Percentiles rank a stretch among this genome's conserved stretches.
phyloP scores from a whole-genome alignment of 2,797 vertebrate species.

The Mormyrus hasselquistii region DNA sequence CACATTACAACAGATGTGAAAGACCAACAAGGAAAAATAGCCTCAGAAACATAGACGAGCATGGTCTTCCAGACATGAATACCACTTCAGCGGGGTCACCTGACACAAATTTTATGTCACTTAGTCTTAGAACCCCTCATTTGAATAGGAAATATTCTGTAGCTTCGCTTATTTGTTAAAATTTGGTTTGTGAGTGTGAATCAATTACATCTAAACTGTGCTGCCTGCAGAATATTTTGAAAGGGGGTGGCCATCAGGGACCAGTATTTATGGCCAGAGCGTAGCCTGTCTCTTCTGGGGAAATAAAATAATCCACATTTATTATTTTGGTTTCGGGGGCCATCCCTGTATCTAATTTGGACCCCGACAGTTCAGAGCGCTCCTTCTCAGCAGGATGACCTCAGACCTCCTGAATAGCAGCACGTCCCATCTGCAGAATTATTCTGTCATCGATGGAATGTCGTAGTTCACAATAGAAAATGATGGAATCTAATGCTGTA shows the following conservation, averaged over 20 bases:
- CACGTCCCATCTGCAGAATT: neutral
- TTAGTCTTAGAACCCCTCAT: neutral
- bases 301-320: neutral
- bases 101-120: neutral
- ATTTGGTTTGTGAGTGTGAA: neutral
- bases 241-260: neutral
- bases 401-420: neutral
- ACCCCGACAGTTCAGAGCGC: neutral
- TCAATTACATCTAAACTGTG: neutral
- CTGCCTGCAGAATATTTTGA: neutral
- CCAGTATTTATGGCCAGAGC: neutral
- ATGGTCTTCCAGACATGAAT: neutral
- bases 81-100: neutral
- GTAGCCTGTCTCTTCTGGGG: neutral
- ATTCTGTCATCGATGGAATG: neutral
- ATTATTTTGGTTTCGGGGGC: neutral
- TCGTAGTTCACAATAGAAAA: neutral
- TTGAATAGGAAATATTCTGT: neutral
- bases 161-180: neutral
- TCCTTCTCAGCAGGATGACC: neutral
- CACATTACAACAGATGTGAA: slow-evolving; percentile 8
- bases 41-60: neutral
- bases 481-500: neutral
- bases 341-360: neutral
- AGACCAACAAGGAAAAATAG: neutral